Percentiles rank a stretch among this genome's conserved stretches.
These are phyloP conservation scores for Pluvianellus socialis DNA, from an alignment of 2,113 vertebrate genomes.

Conservation along the genomic window DNA sequence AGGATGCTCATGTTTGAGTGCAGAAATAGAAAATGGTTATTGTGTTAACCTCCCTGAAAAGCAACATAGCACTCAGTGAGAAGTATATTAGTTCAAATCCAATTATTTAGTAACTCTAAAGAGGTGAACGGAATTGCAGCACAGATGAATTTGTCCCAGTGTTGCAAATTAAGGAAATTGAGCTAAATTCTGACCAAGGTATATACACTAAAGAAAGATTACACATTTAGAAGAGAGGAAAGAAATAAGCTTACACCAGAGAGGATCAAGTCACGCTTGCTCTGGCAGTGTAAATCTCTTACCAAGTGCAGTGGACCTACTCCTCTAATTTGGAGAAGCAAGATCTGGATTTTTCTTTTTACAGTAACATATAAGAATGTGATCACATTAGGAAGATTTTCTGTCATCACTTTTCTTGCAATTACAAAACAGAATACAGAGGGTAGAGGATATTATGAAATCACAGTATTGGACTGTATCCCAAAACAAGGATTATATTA, in stretches of 20 bases:
- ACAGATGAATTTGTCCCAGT: neutral
- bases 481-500: slow-evolving; percentile 53
- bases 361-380: slow-evolving; percentile 26
- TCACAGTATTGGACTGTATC: slow-evolving; percentile 32
- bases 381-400: slow-evolving; percentile 62
- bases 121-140: neutral
- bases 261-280: neutral
- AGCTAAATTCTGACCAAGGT: neutral
- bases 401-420: slow-evolving; percentile 54
- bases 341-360: slow-evolving; percentile 12
- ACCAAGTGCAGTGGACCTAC: neutral
- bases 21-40: neutral
- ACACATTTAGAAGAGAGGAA: neutral
- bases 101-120: slow-evolving; percentile 14
- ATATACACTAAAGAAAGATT: neutral
- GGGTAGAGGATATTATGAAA: slow-evolving; percentile 51
- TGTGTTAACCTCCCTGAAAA: neutral
- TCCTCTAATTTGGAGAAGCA: neutral
- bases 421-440: slow-evolving; percentile 46
- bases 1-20: neutral
- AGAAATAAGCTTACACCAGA: neutral
- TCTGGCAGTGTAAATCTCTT: neutral
- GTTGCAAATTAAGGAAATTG: neutral
- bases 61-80: neutral
- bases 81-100: slow-evolving; percentile 18